Evolutionary conservation across 2,888 invertebrate species (phyloP).

Genomic region (Limnephilus auricula): DNA sequence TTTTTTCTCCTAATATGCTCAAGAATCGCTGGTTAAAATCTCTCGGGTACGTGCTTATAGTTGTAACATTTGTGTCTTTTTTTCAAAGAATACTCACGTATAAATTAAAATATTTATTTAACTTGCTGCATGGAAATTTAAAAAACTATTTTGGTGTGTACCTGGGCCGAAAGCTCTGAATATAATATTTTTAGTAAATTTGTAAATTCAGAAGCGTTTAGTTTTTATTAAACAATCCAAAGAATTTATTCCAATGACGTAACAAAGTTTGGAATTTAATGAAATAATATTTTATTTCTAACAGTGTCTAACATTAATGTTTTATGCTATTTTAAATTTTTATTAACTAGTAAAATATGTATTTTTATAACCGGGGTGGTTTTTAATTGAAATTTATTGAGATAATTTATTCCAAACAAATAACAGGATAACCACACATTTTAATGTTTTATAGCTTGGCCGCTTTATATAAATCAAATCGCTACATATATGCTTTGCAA

Average conservation of each 20-base stretch:
- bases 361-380: background rate
- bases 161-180: background rate
- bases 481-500: constrained; percentile 11
- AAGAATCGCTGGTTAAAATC: too few relatives aligned
- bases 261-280: background rate
- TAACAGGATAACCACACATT: constrained; percentile 2
- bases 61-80: background rate
- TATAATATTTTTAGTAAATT: too few relatives aligned
- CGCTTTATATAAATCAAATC: background rate
- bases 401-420: background rate
- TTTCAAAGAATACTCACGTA: background rate
- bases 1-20: too few relatives aligned
- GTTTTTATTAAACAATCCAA: background rate
- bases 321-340: background rate
- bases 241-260: background rate
- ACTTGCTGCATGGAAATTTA: background rate
- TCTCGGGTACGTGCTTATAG: too few relatives aligned
- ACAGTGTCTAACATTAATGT: background rate
- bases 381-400: background rate
- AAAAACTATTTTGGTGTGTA: background rate
- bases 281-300: background rate
- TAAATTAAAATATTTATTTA: background rate
- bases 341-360: background rate
- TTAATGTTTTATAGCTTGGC: constrained; percentile 22
- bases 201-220: too few relatives aligned